Evolutionary conservation across 2,113 vertebrate species (phyloP), one percentile per base, ranked within the genome.

Genomic region (Callospermophilus lateralis): DNA sequence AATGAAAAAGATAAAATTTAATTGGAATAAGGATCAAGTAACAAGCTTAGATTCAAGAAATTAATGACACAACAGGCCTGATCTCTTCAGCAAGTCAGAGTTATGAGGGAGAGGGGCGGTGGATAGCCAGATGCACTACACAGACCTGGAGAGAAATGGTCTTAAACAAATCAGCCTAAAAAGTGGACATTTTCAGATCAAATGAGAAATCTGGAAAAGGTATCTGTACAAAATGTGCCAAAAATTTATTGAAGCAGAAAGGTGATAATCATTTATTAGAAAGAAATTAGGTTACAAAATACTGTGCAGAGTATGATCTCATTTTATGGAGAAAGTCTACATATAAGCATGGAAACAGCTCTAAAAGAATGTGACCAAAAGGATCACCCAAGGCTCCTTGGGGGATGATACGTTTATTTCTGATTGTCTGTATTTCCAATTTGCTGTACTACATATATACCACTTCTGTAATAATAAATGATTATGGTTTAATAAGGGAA

Each of bases 321-420:
- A 94, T 92, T 78, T 91, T 78, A 81, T 24, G 84, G 70, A 80
- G 91, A 90, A 93, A 87, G 84, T 89, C 92, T 84, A 94, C 92
- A 80, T 34, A 51, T 8, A 77, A 74, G 70, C 74, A 61, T 1
- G 77, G 74, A 91, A 45, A 55, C 4, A 13, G 77, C 89, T 74
- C 83, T 53, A 68, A 45, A 63, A 93, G 55, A 67, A 55, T 24
- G n/a, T 65, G 89, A 70, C 45, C 19, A 32, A 42, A 58, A 84
- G 22, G 42, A 72, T 84, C 89, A 91, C 53, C 8, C 83, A 0
- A 0, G 42, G 37, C 61, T 91, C 74, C 77, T 72, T 48, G 74
- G 55, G 74, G 37, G n/a, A 84, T 19, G n/a, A 63, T 6, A 84
- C 8, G 80, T 74, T 90, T 87, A 55, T 70, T 84, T 67, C 84